Evolutionary conservation across 2,888 invertebrate genomes (phyloP), one percentile per base, ranked within the genome.

Genomic region (Zhengitettix transpicula): DNA sequence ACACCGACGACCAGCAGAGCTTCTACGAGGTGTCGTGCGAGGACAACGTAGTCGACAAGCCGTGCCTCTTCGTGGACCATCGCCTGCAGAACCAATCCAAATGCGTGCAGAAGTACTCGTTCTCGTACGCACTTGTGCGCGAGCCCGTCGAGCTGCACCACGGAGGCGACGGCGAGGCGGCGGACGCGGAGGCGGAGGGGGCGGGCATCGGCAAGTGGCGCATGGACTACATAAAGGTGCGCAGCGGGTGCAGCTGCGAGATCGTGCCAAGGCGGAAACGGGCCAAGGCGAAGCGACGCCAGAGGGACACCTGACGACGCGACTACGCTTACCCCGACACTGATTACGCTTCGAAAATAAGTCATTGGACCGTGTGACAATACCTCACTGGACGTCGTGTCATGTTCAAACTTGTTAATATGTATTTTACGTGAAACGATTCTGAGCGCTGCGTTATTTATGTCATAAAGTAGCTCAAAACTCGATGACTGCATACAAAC

Each of bases 241-340:
- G 89, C 61, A 87, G 87, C 66, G 92, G 91, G 51, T 92, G 92
- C 75, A 83, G 87, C 69, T 92, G 92, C 74, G 84, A 87, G 71
- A 80, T 90, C 63, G 77, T 76, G 68, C 81, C 83, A 51, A 75
- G 75, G 67, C 76, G 76, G 64, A 79, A 77, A 47, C 47, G n/a
- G 47, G 68, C 69, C 62, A 72, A 71, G 67, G 74, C 62, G 74
- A 76, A 69, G 70, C 77, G 0, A 77, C 28, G 53, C 11, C 42
- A 40, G n/a, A 17, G 10, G 55, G 42, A 40, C 28, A 40, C 28
- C 55, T 16, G 40, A 14, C 17, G 40, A n/a, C 40, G 40, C 12
- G 55, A 28, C 28, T 28, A 28, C 28, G 28, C 28, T 28, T 28
- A 28, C 28, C 28, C 28, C 28, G 28, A 28, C 28, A 28, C 28